Base-by-base conservation (phyloP, 2,113 vertebrate species). In the Mus spicilegus region DNA sequence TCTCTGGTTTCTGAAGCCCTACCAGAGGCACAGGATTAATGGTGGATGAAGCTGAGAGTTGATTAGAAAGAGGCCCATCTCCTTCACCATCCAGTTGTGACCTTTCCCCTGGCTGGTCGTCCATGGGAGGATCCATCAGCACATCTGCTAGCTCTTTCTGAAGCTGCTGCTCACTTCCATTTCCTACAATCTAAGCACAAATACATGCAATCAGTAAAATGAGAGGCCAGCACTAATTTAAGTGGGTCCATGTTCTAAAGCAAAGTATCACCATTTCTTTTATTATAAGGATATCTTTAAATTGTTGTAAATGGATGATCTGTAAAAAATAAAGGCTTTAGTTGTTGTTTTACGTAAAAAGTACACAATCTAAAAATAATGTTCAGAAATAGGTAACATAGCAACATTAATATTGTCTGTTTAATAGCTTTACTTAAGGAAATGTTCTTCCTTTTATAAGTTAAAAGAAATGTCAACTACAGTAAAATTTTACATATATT, bases 81-180 rank as follows among this genome's bases (percentile, higher is more conserved):
- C 98, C 98, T 95, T 99, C 98, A 36, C 98, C 98, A 95, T 99
- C 98, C 91, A 98, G 94, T 11, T 97, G 98, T 93, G 98, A 94
- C 96, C 98, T 98, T 33, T 98, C 98, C 96, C 96, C 96, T 90
- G 98, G 94, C 87, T 97, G 98, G 94, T 99, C 99, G n/a, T 99
- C 99, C 96, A 99, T 88, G 19, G 99, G 99, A 20, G 99, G 99
- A 96, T 99, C 99, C 99, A 99, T 99, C 97, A 99, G 99, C 95
- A 99, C 99, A 97, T 99, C 99, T 90, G 99, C 99, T 51, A 99
- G 98, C 95, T 99, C 99, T 96, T 99, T 99, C 98, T 99, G 99
- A 88, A 99, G 99, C 98, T 99, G 99, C 98, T 99, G 99, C 92
- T 99, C 99, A 92, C 99, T 99, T 97, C 99, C 99, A 99, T 99